These are phyloP conservation scores for Gorsachius goisagi DNA, from an alignment of 2,113 vertebrate genomes.

Conservation along the genomic window DNA sequence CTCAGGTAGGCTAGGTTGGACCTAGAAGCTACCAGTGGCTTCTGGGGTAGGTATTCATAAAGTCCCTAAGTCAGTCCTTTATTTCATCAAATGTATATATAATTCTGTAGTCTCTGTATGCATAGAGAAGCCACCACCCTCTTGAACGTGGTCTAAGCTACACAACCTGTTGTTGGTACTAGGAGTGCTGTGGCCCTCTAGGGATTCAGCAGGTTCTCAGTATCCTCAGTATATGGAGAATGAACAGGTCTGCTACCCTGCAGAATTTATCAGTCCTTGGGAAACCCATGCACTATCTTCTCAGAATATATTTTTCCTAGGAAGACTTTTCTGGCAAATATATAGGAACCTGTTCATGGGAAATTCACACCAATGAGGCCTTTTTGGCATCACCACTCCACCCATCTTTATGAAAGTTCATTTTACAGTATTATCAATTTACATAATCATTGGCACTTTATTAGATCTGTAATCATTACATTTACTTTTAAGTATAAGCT, in stretches of 20 bases:
- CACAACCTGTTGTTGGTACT: background rate
- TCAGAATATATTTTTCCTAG: background rate
- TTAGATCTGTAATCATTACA: background rate
- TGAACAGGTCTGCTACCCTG: background rate
- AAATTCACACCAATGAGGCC: background rate
- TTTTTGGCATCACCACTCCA: background rate
- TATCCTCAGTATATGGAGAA: fast-evolving
- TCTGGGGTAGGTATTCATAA: background rate
- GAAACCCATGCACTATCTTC: background rate
- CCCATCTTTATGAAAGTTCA: background rate
- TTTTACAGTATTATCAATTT: background rate
- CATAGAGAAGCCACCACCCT: background rate
- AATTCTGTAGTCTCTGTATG: background rate
- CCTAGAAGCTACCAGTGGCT: background rate
- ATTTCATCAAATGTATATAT: background rate
- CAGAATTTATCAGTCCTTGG: background rate
- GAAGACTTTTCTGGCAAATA: background rate
- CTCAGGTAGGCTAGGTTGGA: background rate
- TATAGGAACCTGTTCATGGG: background rate
- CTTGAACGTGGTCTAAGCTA: background rate
- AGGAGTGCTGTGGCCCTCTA: fast-evolving
- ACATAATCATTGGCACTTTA: background rate
- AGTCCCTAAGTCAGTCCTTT: background rate
- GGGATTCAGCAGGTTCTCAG: fast-evolving
- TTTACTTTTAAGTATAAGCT: background rate